phyloP scores from a whole-genome alignment of 2,888 invertebrate genomes.

The Euplexia lucipara region DNA sequence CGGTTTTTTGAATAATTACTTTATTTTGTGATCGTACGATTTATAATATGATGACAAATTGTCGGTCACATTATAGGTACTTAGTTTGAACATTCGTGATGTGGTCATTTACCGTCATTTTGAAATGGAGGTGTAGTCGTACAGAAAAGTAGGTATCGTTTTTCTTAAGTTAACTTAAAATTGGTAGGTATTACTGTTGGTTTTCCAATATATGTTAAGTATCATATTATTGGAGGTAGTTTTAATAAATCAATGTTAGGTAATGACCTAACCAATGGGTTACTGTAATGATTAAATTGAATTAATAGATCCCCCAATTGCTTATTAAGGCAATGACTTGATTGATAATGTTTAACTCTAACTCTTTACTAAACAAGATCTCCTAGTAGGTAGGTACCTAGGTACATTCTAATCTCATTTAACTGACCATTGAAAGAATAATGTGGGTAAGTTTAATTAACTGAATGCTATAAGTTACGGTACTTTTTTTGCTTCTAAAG shows the following conservation, averaged over 20 bases:
- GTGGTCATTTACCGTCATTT: slow-evolving; percentile 12
- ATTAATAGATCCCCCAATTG: neutral
- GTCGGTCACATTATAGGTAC: slow-evolving; percentile 27
- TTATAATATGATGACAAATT: slow-evolving; percentile 50
- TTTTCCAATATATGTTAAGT: too few relatives aligned
- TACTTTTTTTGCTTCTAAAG: slow-evolving; percentile 13
- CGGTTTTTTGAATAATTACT: slow-evolving; percentile 72
- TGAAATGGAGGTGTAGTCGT: neutral
- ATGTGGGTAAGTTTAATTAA: slow-evolving; percentile 35
- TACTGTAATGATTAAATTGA: neutral
- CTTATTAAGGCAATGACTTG: neutral
- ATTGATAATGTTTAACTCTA: neutral
- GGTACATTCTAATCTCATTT: slow-evolving; percentile 14
- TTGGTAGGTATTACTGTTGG: too few relatives aligned
- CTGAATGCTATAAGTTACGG: neutral
- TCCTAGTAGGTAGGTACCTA: too few relatives aligned
- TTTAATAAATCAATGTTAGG: neutral
- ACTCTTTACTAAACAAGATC: slow-evolving; percentile 2
- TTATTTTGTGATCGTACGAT: slow-evolving; percentile 68
- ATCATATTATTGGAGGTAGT: slow-evolving; percentile 16
- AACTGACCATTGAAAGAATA: slow-evolving; percentile 2
- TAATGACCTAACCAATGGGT: neutral
- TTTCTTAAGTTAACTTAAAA: too few relatives aligned
- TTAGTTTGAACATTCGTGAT: slow-evolving; percentile 12
- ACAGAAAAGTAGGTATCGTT: too few relatives aligned